phyloP scores from a whole-genome alignment of 2,888 invertebrate genomes.

The Callyntrura sp. region DNA sequence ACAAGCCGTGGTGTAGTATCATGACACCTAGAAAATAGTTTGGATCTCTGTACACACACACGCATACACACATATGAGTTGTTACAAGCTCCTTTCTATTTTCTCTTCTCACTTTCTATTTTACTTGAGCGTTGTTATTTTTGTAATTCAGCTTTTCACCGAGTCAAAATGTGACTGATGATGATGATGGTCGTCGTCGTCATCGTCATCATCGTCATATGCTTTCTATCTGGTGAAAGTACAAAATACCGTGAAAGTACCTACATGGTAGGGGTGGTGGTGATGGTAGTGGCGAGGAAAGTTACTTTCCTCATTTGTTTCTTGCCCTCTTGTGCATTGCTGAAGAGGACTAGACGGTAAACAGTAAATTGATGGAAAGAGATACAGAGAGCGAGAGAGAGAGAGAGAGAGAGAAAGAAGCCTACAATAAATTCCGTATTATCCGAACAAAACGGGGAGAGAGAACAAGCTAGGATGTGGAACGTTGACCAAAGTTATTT shows the following conservation, averaged over 20 bases:
- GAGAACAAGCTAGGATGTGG: neutral
- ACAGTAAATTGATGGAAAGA: neutral
- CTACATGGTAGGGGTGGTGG: no score
- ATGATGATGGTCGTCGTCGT: no score
- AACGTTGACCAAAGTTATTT: conserved; percentile 48
- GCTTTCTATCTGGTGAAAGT: no score
- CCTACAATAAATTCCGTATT: neutral
- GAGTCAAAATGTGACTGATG: no score
- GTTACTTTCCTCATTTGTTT: conserved; percentile 61
- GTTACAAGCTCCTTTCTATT: no score
- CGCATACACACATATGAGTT: no score
- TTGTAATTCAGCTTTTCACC: neutral
- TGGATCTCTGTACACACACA: no score
- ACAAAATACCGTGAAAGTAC: no score
- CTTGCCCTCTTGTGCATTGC: neutral
- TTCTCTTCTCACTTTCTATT: no score
- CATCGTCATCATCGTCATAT: no score
- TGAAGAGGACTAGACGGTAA: neutral
- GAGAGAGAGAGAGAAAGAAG: neutral
- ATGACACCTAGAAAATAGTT: no score
- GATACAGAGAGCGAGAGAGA: no score
- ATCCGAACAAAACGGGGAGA: neutral
- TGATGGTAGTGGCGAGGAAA: neutral
- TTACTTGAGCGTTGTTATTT: neutral
- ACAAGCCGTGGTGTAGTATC: neutral